These are phyloP conservation scores for Phylloscopus trochiloides DNA, from an alignment of 2,113 vertebrate genomes.

Conservation along the genomic window DNA sequence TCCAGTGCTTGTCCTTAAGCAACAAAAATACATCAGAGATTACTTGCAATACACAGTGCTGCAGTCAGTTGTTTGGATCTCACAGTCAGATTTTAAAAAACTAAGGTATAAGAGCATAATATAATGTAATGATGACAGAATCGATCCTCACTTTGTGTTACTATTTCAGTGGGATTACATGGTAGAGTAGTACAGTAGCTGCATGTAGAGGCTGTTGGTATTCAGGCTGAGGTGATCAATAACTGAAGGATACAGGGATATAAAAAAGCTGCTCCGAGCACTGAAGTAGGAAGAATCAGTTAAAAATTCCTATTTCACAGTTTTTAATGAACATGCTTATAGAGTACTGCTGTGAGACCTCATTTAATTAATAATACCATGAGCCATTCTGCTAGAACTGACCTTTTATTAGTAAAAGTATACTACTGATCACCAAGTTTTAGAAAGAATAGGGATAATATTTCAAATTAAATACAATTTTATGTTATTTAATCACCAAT, in stretches of 20 bases:
- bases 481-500: constrained; percentile 10
- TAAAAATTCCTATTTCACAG: background rate
- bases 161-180: background rate
- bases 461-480: constrained; percentile 45
- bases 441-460: constrained; percentile 12
- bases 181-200: background rate
- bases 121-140: background rate
- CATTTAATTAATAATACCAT: constrained; percentile 11
- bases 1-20: background rate
- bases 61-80: background rate
- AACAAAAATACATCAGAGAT: background rate
- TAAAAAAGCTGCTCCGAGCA: background rate
- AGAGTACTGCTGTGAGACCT: background rate
- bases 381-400: background rate
- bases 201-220: background rate
- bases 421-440: background rate
- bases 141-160: background rate
- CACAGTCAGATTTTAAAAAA: background rate
- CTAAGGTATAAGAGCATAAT: background rate
- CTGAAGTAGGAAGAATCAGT: background rate
- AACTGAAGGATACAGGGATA: background rate
- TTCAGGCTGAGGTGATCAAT: background rate
- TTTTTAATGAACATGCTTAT: background rate
- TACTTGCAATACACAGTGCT: background rate
- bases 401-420: background rate